phyloP scores from a whole-genome alignment of 2,888 invertebrate species.

The Chrysolina oricalcia region DNA sequence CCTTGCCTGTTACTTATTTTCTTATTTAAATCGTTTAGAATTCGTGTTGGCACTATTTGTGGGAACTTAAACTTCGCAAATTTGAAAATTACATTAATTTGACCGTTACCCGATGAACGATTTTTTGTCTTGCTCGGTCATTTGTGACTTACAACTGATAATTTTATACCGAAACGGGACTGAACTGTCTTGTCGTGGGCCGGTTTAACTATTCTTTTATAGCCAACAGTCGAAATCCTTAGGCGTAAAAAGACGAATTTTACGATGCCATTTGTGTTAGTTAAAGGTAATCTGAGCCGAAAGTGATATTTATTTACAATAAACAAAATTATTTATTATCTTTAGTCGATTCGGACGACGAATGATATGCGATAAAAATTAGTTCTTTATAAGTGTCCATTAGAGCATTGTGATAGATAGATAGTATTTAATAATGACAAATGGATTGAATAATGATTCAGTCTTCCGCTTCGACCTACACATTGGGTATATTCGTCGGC shows the following conservation, averaged over 20 bases:
- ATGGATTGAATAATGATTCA: no score
- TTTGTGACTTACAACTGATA: neutral
- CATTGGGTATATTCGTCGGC: no score
- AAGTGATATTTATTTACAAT: neutral
- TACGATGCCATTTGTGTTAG: conserved; percentile 26
- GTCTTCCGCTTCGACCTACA: no score
- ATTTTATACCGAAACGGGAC: neutral
- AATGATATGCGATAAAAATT: neutral
- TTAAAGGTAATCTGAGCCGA: conserved; percentile 16
- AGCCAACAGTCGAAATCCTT: conserved; percentile 3
- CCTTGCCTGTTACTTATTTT: no score
- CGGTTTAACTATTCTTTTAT: conserved; percentile 19
- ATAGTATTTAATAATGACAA: no score
- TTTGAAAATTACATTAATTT: no score
- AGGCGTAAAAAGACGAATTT: conserved; percentile 30
- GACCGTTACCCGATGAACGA: neutral
- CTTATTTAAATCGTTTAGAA: no score
- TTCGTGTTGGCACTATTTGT: no score
- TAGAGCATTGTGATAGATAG: neutral
- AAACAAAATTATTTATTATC: conserved; percentile 8
- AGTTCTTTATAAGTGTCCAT: neutral
- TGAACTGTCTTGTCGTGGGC: neutral
- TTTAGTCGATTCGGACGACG: neutral
- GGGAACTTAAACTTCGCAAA: no score
- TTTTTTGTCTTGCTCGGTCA: neutral